Evolutionary conservation across 2,888 invertebrate genomes (phyloP).

Genomic region (Microchrysa polita): DNA sequence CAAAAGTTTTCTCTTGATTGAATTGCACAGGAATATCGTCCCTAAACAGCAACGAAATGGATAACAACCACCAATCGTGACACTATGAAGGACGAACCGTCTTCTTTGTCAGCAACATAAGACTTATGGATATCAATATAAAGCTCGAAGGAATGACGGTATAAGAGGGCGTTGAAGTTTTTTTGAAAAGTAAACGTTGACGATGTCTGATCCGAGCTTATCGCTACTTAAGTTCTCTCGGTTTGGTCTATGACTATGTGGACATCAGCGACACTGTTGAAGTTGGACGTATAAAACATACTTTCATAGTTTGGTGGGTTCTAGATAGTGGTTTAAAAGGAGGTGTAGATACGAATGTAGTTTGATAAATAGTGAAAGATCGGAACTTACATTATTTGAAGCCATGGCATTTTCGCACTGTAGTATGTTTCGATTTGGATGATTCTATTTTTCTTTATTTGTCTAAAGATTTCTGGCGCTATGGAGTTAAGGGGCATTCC

Average conservation of each 20-base stretch:
- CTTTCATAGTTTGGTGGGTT: too few relatives aligned
- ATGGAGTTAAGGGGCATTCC: too few relatives aligned
- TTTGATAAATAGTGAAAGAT: too few relatives aligned
- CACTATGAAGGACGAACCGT: conserved; percentile 17
- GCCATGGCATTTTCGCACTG: too few relatives aligned
- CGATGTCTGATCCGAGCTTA: conserved; percentile 23
- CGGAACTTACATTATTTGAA: too few relatives aligned
- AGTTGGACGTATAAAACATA: too few relatives aligned
- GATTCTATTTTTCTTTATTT: too few relatives aligned
- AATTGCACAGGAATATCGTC: conserved; percentile 14
- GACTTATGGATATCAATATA: conserved; percentile 32
- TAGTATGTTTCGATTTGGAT: too few relatives aligned
- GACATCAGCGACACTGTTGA: neutral
- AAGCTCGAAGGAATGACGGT: conserved; percentile 15
- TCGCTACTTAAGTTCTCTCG: conserved; percentile 34
- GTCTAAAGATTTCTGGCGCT: too few relatives aligned
- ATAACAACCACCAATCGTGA: conserved; percentile 33
- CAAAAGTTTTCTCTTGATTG: conserved; percentile 11
- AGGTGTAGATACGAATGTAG: too few relatives aligned
- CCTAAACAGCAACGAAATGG: conserved; percentile 9
- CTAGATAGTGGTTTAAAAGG: too few relatives aligned
- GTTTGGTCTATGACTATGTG: neutral
- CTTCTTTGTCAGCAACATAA: conserved; percentile 7
- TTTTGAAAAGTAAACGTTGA: conserved; percentile 25
- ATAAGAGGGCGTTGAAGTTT: conserved; percentile 8